Conservation (phyloP, 2,113 vertebrate genomes). For the Perca fluviatilis region DNA sequence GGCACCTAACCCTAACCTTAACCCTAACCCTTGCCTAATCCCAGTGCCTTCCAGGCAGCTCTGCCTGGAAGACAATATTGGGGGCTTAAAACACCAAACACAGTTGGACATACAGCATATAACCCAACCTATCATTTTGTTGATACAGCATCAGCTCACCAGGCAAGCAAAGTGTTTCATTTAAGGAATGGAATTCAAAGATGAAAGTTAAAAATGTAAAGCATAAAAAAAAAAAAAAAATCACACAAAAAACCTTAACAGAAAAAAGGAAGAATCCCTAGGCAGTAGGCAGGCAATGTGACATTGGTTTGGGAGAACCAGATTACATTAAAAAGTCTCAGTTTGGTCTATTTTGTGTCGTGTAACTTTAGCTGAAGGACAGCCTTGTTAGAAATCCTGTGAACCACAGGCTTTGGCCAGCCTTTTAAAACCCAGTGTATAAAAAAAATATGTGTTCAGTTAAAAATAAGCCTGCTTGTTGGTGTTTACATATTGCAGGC, state of each 20-base stretch:
- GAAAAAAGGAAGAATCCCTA: background rate
- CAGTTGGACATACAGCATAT: background rate
- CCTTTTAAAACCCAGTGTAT: slow-evolving; percentile 19
- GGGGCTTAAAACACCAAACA: too few relatives aligned
- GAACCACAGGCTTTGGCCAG: slow-evolving; percentile 11
- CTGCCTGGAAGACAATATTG: too few relatives aligned
- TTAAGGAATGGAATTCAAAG: too few relatives aligned
- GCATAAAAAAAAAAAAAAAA: background rate
- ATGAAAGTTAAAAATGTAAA: background rate
- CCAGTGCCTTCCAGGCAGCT: too few relatives aligned
- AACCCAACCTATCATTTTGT: too few relatives aligned
- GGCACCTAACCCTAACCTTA: too few relatives aligned
- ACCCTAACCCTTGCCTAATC: too few relatives aligned
- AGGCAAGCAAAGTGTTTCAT: background rate
- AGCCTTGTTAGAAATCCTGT: slow-evolving; percentile 1
- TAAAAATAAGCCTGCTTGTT: background rate
- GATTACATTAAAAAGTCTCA: background rate
- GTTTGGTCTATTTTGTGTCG: background rate
- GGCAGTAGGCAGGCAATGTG: background rate
- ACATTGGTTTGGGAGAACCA: background rate
- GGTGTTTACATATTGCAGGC: slow-evolving; percentile 10
- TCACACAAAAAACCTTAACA: background rate
- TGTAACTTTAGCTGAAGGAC: slow-evolving; percentile 12
- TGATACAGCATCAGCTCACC: background rate
- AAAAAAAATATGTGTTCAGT: background rate